Percentiles rank a stretch among this genome's conserved stretches.
These are phyloP conservation scores for Myrmecobius fasciatus DNA, from an alignment of 2,113 vertebrate species.

Conservation along the genomic window DNA sequence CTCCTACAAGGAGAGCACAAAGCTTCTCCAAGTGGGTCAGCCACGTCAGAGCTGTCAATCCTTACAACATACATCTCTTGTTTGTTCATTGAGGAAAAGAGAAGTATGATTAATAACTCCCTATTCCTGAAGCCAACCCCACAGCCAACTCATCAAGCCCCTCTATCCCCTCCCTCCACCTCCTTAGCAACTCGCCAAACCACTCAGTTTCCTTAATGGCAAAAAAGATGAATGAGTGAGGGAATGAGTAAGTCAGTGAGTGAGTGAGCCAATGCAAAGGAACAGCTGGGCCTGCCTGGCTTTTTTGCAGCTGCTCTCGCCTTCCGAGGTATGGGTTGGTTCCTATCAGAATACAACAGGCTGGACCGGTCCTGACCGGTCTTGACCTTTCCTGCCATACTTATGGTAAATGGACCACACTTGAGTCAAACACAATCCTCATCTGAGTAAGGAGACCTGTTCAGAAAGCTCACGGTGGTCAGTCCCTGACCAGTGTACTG, in stretches of 20 bases:
- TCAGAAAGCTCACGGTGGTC: not conserved
- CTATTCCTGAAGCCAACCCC: not conserved
- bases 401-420: not conserved
- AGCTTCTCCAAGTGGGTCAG: conserved; percentile 30
- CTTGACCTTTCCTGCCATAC: not conserved
- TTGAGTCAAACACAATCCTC: not conserved
- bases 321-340: not conserved
- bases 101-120: not conserved
- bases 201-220: not conserved
- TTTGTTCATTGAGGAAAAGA: not conserved
- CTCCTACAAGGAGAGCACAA: accelerated
- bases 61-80: not conserved
- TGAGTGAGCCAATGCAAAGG: not conserved
- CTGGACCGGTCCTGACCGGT: not conserved
- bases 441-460: not conserved
- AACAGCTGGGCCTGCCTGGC: not conserved
- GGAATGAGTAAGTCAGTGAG: not conserved
- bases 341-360: not conserved
- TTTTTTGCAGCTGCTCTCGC: not conserved
- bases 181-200: not conserved
- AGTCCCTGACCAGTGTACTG: not conserved
- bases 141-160: not conserved
- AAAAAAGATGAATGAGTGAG: not conserved
- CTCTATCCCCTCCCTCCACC: not conserved
- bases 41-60: not conserved